phyloP scores from a whole-genome alignment of 2,113 vertebrate species.

The Chaetodon trifascialis region DNA sequence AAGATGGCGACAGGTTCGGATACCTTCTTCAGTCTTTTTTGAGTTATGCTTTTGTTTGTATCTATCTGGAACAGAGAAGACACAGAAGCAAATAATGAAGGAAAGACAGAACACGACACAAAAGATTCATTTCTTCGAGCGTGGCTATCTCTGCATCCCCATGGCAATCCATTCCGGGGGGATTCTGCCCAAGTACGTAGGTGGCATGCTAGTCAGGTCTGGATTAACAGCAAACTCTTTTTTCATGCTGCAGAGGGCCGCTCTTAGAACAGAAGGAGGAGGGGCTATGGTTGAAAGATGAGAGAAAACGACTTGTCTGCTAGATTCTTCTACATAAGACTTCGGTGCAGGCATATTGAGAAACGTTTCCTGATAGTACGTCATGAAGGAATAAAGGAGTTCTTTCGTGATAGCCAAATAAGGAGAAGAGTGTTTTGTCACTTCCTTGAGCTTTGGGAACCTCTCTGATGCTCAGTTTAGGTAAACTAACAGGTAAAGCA shows the following conservation, averaged over 20 bases:
- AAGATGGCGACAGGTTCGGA: conserved; percentile 82
- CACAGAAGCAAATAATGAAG: conserved; percentile 81
- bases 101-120: conserved; percentile 76
- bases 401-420: background rate
- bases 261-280: conserved; percentile 51
- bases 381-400: background rate
- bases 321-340: background rate
- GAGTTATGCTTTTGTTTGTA: conserved; percentile 95
- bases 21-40: conserved; percentile 90
- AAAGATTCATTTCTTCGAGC: conserved; percentile 64
- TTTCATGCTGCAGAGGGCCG: conserved; percentile 72
- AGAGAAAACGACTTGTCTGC: conserved; percentile 1
- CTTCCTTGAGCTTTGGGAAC: conserved; percentile 1
- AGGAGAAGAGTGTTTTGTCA: background rate
- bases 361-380: background rate
- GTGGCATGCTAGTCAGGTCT: conserved; percentile 76
- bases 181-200: conserved; percentile 40
- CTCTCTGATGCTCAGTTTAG: background rate
- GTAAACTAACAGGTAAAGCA: background rate
- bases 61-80: conserved; percentile 93
- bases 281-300: conserved; percentile 18
- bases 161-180: conserved; percentile 46
- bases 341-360: conserved; percentile 1
- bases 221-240: conserved; percentile 60
- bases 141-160: conserved; percentile 38